Base-by-base conservation (phyloP, 2,888 invertebrate genomes). In the Microctonus aethiopoides region DNA sequence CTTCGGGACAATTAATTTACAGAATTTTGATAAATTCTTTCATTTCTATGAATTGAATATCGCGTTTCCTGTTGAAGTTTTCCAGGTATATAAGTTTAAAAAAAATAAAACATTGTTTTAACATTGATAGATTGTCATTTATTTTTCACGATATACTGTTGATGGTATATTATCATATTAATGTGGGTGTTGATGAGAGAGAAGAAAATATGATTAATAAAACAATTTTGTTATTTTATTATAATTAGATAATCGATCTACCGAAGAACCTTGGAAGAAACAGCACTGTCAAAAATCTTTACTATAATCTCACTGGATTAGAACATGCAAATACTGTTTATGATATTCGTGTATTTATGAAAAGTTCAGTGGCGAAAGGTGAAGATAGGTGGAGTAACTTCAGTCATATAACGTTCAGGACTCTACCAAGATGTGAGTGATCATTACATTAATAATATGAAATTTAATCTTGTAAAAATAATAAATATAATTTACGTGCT, bases 331-430 rank as follows among this genome's bases (percentile, higher is more conserved):
- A 93, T 80, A 89, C 90, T 75, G 88, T 90, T 62, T 95, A 94
- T 87, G 92, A 93, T 75, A 89, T 95, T 0, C 88, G 93, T 75
- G 91, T 95, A 64, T 91, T 91, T 71, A 89, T 92, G 69, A 91
- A 90, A 80, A 90, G 92, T 20, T 87, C 88, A 1, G 81, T 87
- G 22, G 83, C 86, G 4, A 80, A 78, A 46, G 89, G 89, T 32
- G 90, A 91, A 71, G 88, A 86, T 10, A 88, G 90, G 85, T 95
- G 94, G 94, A 95, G 95, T 51, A 87, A 91, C 63, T 91, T 91
- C 73, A 89, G 90, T 54, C 89, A 88, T 41, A 84, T 88, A 60
- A 87, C 90, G 1, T 90, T 92, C 75, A 88, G 89, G 74, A 95
- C 95, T 3, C 87, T 78, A 29, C 72, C 86, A 16, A 81, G 74